These are phyloP conservation scores for Rhingia rostrata DNA, from an alignment of 2,888 invertebrate genomes.

Conservation along the genomic window DNA sequence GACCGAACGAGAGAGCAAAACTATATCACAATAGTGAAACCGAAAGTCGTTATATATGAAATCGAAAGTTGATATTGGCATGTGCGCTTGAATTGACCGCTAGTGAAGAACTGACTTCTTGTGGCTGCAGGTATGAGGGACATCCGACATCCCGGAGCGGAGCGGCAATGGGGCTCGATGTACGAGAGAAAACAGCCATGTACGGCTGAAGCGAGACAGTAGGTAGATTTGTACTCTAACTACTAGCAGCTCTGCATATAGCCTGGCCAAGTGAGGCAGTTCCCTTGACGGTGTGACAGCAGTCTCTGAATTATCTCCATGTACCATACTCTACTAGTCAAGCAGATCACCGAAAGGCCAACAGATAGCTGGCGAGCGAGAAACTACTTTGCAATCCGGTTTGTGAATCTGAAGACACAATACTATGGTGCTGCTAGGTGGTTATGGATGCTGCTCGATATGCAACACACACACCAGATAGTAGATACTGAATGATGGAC, in stretches of 20 bases:
- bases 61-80: constrained; percentile 81
- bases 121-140: constrained; percentile 64
- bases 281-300: constrained; percentile 48
- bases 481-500: constrained; percentile 16
- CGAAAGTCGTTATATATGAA: constrained; percentile 76
- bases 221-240: constrained; percentile 37
- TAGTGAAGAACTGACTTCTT: constrained; percentile 81
- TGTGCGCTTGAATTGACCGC: constrained; percentile 83
- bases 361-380: constrained; percentile 36
- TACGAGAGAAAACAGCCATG: constrained; percentile 48
- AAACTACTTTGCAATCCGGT: constrained; percentile 67
- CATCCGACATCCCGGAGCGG: constrained; percentile 55
- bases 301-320: constrained; percentile 37
- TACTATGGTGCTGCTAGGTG: neutral
- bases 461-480: neutral
- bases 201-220: constrained; percentile 54
- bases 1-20: constrained; percentile 46
- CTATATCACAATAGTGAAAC: constrained; percentile 74
- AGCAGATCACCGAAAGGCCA: constrained; percentile 70
- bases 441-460: constrained; percentile 28
- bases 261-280: constrained; percentile 41
- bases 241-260: constrained; percentile 38
- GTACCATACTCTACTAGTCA: constrained; percentile 70
- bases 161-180: constrained; percentile 14
- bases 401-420: constrained; percentile 55